Conservation (phyloP, 1,140 invertebrate genomes). For the Scaptomyza graminum region DNA sequence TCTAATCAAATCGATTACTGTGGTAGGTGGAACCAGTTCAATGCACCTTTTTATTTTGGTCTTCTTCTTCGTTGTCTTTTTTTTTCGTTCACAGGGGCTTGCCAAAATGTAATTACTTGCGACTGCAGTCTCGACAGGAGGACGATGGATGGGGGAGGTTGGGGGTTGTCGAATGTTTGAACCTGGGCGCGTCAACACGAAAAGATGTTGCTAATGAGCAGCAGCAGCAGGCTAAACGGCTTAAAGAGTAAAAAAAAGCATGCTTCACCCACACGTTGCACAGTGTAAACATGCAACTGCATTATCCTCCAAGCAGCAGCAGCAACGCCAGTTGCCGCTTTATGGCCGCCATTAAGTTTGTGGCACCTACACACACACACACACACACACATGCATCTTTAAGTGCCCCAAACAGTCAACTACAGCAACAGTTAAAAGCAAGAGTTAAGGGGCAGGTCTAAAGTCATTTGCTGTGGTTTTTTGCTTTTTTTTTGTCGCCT, state of each 20-base stretch:
- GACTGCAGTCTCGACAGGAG: conserved; percentile 26
- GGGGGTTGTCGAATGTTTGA: conserved; percentile 5
- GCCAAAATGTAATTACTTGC: conserved; percentile 71
- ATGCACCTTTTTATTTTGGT: conserved; percentile 54
- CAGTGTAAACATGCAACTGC: conserved; percentile 78
- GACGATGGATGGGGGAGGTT: neutral
- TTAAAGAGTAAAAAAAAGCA: conserved; percentile 8
- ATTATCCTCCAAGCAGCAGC: conserved; percentile 64
- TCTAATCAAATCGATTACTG: conserved; percentile 42
- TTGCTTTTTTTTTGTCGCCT: conserved; percentile 57
- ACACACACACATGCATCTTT: conserved; percentile 20
- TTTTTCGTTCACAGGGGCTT: conserved; percentile 36
- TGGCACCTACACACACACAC: conserved; percentile 61
- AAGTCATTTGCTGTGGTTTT: conserved; percentile 48
- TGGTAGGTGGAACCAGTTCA: conserved; percentile 61
- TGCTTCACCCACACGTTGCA: conserved; percentile 68
- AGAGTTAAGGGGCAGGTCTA: conserved; percentile 28
- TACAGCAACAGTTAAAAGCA: conserved; percentile 15
- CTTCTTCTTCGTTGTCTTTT: conserved; percentile 20
- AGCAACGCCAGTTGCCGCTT: conserved; percentile 41
- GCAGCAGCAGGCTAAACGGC: conserved; percentile 9
- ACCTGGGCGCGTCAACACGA: conserved; percentile 66
- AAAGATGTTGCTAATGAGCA: conserved; percentile 67
- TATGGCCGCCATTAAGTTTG: conserved; percentile 70
- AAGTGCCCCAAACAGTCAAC: conserved; percentile 18